Percentiles rank a stretch among this genome's conserved stretches.
phyloP scores from a whole-genome alignment of 2,113 vertebrate species.

The Callopanchax toddi region DNA sequence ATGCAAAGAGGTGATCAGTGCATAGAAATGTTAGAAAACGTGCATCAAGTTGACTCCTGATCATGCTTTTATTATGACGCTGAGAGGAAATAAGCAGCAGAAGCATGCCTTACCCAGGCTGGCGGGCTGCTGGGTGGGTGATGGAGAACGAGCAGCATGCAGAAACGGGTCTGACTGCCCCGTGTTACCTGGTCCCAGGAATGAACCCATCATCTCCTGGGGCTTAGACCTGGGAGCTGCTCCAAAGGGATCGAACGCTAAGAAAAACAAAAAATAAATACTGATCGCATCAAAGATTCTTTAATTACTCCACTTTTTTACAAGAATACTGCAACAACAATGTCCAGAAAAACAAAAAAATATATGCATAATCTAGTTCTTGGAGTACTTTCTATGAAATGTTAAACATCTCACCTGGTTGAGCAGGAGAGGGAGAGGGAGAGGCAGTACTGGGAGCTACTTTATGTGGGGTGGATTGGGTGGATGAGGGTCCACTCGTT shows the following conservation, averaged over 20 bases:
- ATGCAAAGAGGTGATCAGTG: not conserved
- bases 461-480: slow-evolving; percentile 91
- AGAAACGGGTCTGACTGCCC: slow-evolving; percentile 88
- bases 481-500: slow-evolving; percentile 79
- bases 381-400: not conserved
- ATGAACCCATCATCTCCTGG: slow-evolving; percentile 90
- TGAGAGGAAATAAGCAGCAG: slow-evolving; percentile 20
- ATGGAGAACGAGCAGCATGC: slow-evolving; percentile 90
- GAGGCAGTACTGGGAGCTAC: slow-evolving; percentile 81
- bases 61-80: too few species aligned
- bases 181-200: slow-evolving; percentile 86
- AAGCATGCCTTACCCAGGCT: slow-evolving; percentile 83
- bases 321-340: too few species aligned
- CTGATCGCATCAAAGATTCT: not conserved
- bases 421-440: slow-evolving; percentile 84
- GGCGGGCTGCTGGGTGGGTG: slow-evolving; percentile 85
- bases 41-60: not conserved
- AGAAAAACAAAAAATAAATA: slow-evolving; percentile 1
- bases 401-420: slow-evolving; percentile 53
- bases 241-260: slow-evolving; percentile 91
- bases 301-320: too few species aligned
- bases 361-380: too few species aligned
- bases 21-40: slow-evolving; percentile 5
- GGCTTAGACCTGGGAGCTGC: slow-evolving; percentile 85
- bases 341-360: too few species aligned